Percentiles rank a stretch among this genome's conserved stretches.
These are phyloP conservation scores for Stratiomys singularior DNA, from an alignment of 2,888 invertebrate genomes.

Conservation along the genomic window DNA sequence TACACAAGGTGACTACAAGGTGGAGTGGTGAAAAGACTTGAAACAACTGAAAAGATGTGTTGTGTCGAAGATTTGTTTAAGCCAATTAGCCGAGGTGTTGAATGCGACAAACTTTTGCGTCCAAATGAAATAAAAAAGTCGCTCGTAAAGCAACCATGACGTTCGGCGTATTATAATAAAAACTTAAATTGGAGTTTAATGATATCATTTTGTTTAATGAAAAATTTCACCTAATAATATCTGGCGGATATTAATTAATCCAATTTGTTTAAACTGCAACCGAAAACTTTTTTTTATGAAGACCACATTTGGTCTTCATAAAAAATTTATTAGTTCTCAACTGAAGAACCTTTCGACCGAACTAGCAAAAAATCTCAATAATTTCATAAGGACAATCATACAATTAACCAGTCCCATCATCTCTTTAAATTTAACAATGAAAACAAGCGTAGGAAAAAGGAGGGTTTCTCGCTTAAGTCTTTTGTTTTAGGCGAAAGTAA, in stretches of 20 bases:
- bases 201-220: conserved; percentile 12
- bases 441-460: no score
- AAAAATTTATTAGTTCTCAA: no score
- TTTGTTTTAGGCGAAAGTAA: no score
- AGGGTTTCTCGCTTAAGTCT: background rate
- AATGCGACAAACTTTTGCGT: conserved; percentile 41
- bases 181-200: background rate
- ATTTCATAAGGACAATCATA: no score
- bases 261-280: no score
- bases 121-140: background rate
- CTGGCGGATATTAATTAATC: background rate
- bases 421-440: no score
- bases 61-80: conserved; percentile 36
- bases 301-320: no score
- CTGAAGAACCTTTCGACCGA: no score
- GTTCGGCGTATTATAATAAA: conserved; percentile 13
- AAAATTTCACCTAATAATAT: background rate
- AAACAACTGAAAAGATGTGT: conserved; percentile 15
- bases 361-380: no score
- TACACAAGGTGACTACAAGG: conserved; percentile 32
- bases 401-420: no score
- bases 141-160: background rate
- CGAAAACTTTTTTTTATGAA: no score
- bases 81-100: conserved; percentile 42
- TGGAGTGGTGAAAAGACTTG: conserved; percentile 6